phyloP scores from a whole-genome alignment of 2,113 vertebrate genomes.

The Chascanopsetta lugubris region DNA sequence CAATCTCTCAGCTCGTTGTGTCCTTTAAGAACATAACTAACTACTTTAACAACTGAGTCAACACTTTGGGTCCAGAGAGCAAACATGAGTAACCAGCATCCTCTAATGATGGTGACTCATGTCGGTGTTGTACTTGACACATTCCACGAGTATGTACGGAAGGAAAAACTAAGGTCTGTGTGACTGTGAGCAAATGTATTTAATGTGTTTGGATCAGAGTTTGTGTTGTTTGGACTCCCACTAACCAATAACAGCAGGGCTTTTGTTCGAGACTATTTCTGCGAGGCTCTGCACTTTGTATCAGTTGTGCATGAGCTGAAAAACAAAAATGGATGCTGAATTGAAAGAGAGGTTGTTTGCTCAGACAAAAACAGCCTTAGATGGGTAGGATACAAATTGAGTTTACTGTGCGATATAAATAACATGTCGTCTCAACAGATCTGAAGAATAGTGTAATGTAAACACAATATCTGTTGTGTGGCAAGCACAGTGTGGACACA shows the following conservation, averaged over 20 bases:
- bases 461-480: too few species aligned
- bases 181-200: too few species aligned
- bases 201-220: background rate
- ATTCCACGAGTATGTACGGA: background rate
- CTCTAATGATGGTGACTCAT: slow-evolving; percentile 13
- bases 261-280: background rate
- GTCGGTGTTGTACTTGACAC: background rate
- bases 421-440: too few species aligned
- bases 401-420: too few species aligned
- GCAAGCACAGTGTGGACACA: too few species aligned
- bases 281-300: background rate
- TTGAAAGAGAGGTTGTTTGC: too few species aligned
- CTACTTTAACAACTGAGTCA: slow-evolving; percentile 47
- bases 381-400: too few species aligned
- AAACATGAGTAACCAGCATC: slow-evolving; percentile 34
- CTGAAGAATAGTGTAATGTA: too few species aligned
- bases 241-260: background rate
- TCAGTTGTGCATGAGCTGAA: background rate
- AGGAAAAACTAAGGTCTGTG: too few species aligned
- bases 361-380: too few species aligned
- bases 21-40: slow-evolving; percentile 20
- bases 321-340: background rate
- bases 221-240: background rate
- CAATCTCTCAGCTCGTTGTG: background rate
- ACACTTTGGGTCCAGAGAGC: slow-evolving; percentile 16